A percentile compares a stretch with the other conserved stretches of the same genome.
These are phyloP conservation scores for Scaptomyza graminum DNA, from an alignment of 1,140 invertebrate species.

Conservation along the genomic window DNA sequence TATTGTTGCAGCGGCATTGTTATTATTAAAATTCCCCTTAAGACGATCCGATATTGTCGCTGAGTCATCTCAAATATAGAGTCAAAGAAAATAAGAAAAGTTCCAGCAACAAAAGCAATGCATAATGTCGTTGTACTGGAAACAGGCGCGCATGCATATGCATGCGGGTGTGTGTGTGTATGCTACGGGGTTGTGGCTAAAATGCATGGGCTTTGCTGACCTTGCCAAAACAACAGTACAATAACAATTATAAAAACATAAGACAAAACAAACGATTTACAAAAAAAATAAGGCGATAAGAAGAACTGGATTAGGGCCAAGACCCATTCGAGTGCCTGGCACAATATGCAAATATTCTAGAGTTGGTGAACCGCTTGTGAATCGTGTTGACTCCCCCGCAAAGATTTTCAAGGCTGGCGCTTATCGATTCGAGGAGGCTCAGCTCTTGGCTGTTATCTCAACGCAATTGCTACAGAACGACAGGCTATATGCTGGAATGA, in stretches of 20 bases:
- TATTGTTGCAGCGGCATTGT: conserved; percentile 4
- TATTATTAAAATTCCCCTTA: conserved; percentile 25
- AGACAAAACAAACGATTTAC: not conserved
- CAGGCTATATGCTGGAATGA: too few relatives aligned
- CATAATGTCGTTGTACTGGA: conserved; percentile 24
- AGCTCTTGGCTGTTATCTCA: conserved; percentile 10
- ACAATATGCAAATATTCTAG: not conserved
- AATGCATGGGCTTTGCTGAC: conserved; percentile 26
- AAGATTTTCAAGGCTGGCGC: conserved; percentile 21
- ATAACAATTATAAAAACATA: conserved; percentile 5
- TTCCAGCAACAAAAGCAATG: conserved; percentile 24
- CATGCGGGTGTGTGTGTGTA: conserved; percentile 7
- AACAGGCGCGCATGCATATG: not conserved
- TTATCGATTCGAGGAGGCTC: conserved; percentile 38
- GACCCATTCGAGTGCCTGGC: not conserved
- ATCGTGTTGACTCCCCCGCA: not conserved
- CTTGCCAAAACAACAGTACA: conserved; percentile 25
- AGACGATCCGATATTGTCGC: conserved; percentile 21
- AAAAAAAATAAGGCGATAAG: not conserved
- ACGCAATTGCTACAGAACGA: conserved; percentile 1
- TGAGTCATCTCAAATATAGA: conserved; percentile 26
- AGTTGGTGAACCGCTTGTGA: not conserved
- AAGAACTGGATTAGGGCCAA: not conserved
- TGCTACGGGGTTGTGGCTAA: not conserved
- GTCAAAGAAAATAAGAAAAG: conserved; percentile 15